phyloP scores from a whole-genome alignment of 1,140 invertebrate genomes.

The Drosophila ficusphila region DNA sequence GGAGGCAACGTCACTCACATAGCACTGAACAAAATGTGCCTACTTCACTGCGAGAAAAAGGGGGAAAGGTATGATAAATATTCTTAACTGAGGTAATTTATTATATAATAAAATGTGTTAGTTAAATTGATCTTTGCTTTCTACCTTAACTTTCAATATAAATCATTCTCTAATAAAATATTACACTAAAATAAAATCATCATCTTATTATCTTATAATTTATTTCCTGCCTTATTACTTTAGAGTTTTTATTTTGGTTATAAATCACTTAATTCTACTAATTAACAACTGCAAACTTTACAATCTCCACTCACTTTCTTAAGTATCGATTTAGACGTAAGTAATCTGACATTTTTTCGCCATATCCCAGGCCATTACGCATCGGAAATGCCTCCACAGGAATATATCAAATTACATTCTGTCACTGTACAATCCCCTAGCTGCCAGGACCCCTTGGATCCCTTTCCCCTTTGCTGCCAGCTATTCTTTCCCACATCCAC shows the following conservation, averaged over 20 bases:
- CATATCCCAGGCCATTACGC: constrained; percentile 15
- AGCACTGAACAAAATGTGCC: constrained; percentile 24
- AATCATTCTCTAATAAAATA: no score
- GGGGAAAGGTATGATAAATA: not conserved
- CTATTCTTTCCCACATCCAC: not conserved
- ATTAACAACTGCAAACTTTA: not conserved
- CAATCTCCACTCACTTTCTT: not conserved
- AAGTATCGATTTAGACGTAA: not conserved
- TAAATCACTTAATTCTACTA: not conserved
- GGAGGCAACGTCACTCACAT: constrained; percentile 76
- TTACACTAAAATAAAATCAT: no score
- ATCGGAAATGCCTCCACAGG: constrained; percentile 23
- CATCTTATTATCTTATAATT: no score
- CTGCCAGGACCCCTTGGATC: not conserved
- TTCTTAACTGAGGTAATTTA: no score
- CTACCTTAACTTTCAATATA: no score
- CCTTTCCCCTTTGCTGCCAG: not conserved
- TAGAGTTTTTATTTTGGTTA: not conserved
- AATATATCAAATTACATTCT: constrained; percentile 45
- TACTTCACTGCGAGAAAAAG: constrained; percentile 5
- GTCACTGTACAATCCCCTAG: constrained; percentile 33
- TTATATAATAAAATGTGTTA: no score
- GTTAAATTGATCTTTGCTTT: no score
- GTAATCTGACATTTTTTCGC: constrained; percentile 6
- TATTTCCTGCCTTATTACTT: no score